Evolutionary conservation across 2,888 invertebrate genomes (phyloP).

Genomic region (Idaea straminata): DNA sequence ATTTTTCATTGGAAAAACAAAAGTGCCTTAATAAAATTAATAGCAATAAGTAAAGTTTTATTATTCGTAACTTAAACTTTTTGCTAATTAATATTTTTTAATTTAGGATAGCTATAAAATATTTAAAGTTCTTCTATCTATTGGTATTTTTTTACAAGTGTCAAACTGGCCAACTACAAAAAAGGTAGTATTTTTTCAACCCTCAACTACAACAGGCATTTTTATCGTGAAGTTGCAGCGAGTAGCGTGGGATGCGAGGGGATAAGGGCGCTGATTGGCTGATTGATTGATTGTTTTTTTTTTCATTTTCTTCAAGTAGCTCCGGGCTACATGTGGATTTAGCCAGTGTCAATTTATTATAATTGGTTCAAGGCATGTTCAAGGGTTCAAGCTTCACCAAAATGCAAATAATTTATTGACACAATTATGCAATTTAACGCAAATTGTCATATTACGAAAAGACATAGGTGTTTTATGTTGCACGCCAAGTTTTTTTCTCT

Average conservation of each 20-base stretch:
- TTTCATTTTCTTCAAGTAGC: too few relatives aligned
- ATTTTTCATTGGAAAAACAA: not conserved
- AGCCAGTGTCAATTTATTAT: too few relatives aligned
- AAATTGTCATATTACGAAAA: too few relatives aligned
- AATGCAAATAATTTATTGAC: too few relatives aligned
- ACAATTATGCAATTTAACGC: too few relatives aligned
- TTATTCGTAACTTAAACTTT: not conserved
- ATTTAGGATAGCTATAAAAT: not conserved
- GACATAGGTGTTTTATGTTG: too few relatives aligned
- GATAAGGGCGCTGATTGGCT: too few relatives aligned
- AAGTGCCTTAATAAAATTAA: not conserved
- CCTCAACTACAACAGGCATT: not conserved
- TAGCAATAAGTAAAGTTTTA: constrained; percentile 3
- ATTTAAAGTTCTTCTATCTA: not conserved
- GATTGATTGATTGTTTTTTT: too few relatives aligned
- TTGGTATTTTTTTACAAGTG: not conserved
- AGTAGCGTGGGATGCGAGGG: not conserved
- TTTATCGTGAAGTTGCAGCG: not conserved
- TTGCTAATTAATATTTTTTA: not conserved
- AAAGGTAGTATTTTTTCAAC: not conserved
- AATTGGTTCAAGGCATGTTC: too few relatives aligned
- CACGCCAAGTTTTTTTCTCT: not conserved
- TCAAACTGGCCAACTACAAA: not conserved
- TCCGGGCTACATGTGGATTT: too few relatives aligned
- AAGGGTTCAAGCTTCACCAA: too few relatives aligned